Evolutionary conservation across 2,888 invertebrate genomes (phyloP).

Genomic region (Anthrax anthrax): DNA sequence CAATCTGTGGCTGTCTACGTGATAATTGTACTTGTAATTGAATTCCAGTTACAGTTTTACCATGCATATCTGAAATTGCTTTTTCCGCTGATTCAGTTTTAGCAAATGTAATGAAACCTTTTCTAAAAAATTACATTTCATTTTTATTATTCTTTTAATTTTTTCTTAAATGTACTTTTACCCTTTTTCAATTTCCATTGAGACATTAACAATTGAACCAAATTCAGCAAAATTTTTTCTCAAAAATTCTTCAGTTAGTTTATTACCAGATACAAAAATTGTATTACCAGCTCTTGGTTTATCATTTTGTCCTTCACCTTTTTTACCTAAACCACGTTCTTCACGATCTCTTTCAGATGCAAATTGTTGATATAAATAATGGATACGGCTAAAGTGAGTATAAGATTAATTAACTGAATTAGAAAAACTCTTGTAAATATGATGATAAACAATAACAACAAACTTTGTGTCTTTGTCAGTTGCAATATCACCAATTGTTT

Average conservation of each 20-base stretch:
- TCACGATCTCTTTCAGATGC: constrained; percentile 52
- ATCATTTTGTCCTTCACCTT: constrained; percentile 33
- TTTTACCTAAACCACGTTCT: constrained; percentile 41
- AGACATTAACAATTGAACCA: constrained; percentile 61
- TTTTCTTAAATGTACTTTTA: constrained; percentile 23
- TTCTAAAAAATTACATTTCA: constrained; percentile 40
- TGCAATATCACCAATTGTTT: constrained; percentile 52
- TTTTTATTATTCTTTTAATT: background rate
- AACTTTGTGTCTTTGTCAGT: constrained; percentile 41
- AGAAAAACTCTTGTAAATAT: constrained; percentile 6
- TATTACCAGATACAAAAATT: constrained; percentile 65
- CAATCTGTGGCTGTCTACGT: constrained; percentile 64
- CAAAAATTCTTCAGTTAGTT: constrained; percentile 64
- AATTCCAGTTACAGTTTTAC: constrained; percentile 55
- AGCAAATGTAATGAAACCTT: constrained; percentile 85
- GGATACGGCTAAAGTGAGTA: constrained; percentile 28
- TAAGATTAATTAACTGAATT: background rate
- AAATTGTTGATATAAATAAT: constrained; percentile 62
- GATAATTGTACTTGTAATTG: constrained; percentile 70
- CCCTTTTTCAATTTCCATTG: constrained; percentile 74
- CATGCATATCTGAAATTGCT: constrained; percentile 71
- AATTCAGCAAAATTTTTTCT: constrained; percentile 59
- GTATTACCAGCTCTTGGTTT: constrained; percentile 65
- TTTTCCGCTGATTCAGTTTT: constrained; percentile 73
- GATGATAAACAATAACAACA: background rate